Conservation (phyloP, 2,113 vertebrate species). For the Ondatra zibethicus region DNA sequence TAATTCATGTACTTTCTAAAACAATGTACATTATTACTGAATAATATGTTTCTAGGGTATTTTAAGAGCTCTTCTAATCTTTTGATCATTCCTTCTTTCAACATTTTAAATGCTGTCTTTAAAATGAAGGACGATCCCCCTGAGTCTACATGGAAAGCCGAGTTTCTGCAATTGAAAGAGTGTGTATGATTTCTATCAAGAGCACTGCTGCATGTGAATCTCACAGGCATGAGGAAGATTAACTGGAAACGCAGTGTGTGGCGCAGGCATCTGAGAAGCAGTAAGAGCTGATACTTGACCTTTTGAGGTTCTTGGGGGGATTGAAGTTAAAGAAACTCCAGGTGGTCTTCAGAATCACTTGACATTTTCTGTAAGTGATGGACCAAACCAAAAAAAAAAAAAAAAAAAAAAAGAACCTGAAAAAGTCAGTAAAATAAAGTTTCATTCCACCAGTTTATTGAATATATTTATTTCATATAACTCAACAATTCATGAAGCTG, state of each 20-base stretch:
- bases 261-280: conserved; percentile 69
- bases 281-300: conserved; percentile 77
- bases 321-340: conserved; percentile 79
- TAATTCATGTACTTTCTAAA: background rate
- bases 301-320: conserved; percentile 75
- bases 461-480: conserved; percentile 60
- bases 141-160: conserved; percentile 52
- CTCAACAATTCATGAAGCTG: background rate
- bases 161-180: conserved; percentile 60
- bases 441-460: conserved; percentile 55
- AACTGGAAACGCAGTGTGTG: conserved; percentile 37
- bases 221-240: conserved; percentile 68
- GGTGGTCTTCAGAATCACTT: conserved; percentile 82
- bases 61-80: conserved; percentile 49
- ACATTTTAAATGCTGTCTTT: conserved; percentile 61
- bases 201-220: conserved; percentile 51
- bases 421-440: conserved; percentile 70
- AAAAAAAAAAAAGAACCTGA: conserved; percentile 67
- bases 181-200: conserved; percentile 63
- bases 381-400: conserved; percentile 71
- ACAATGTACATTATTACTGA: background rate
- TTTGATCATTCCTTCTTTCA: conserved; percentile 51
- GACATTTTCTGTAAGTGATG: conserved; percentile 78
- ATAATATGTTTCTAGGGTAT: conserved; percentile 36
- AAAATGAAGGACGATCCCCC: conserved; percentile 53